These are phyloP conservation scores for Metalampra italica DNA, from an alignment of 2,888 invertebrate genomes.

Conservation along the genomic window DNA sequence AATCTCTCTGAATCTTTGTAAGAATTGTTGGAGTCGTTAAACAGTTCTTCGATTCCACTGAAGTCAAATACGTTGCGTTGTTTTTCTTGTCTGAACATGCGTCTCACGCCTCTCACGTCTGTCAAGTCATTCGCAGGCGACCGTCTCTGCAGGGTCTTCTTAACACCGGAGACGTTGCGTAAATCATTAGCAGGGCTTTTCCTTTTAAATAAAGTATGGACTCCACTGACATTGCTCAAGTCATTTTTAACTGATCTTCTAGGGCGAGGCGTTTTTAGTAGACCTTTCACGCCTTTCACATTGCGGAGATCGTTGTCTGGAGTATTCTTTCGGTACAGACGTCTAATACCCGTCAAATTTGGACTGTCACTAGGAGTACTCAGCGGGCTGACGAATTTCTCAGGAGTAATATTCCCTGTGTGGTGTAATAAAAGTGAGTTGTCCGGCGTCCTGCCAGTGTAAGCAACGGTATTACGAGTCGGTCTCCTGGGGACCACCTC, in stretches of 20 bases:
- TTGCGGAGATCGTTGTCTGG: constrained; percentile 46
- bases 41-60: constrained; percentile 58
- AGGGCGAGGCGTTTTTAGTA: constrained; percentile 40
- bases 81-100: constrained; percentile 32
- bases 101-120: constrained; percentile 49
- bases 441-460: constrained; percentile 28
- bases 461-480: constrained; percentile 35
- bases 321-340: constrained; percentile 37
- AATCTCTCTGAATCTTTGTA: constrained; percentile 28
- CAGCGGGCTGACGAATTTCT: constrained; percentile 53
- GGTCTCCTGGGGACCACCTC: constrained; percentile 20
- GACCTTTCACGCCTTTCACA: constrained; percentile 36
- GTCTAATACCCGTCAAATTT: constrained; percentile 39
- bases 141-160: constrained; percentile 27
- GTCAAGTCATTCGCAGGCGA: constrained; percentile 50
- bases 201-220: constrained; percentile 42
- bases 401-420: constrained; percentile 41
- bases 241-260: constrained; percentile 53
- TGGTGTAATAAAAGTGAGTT: constrained; percentile 29
- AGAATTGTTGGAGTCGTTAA: constrained; percentile 32
- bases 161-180: constrained; percentile 55
- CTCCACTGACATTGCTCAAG: constrained; percentile 54
- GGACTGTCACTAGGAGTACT: constrained; percentile 43
- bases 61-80: constrained; percentile 28
- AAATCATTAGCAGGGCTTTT: constrained; percentile 49